phyloP scores from a whole-genome alignment of 1,140 invertebrate species.

The Ceratina japonica region DNA sequence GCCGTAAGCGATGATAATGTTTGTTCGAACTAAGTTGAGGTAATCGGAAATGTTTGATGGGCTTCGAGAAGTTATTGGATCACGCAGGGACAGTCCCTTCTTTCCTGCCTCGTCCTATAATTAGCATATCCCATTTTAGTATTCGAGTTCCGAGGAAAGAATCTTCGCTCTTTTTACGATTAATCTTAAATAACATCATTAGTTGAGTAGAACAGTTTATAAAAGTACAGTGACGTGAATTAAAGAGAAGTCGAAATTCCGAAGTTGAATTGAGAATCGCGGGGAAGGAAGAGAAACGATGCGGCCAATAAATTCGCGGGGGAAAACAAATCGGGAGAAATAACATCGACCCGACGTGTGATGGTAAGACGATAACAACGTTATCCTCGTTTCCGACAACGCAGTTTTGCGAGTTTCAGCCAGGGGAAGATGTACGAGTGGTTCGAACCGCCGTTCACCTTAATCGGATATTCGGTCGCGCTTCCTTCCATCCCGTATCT shows the following conservation, averaged over 20 bases:
- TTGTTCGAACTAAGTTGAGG: too few relatives aligned
- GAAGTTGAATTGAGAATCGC: too few relatives aligned
- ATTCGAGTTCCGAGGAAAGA: too few relatives aligned
- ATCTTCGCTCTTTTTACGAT: too few relatives aligned
- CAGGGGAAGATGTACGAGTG: slow-evolving; percentile 21
- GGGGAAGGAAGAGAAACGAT: too few relatives aligned
- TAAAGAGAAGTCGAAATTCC: too few relatives aligned
- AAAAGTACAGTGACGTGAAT: too few relatives aligned
- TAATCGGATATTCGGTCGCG: slow-evolving; percentile 8
- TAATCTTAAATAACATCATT: not conserved
- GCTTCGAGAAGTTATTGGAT: too few relatives aligned
- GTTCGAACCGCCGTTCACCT: slow-evolving; percentile 6
- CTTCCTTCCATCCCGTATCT: slow-evolving; percentile 4
- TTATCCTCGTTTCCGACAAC: not conserved
- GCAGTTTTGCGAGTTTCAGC: not conserved
- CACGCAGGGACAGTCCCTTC: too few relatives aligned
- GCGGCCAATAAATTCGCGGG: not conserved
- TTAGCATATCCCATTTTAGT: too few relatives aligned
- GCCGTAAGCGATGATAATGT: not conserved
- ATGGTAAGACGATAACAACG: slow-evolving; percentile 16
- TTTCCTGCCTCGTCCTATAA: too few relatives aligned
- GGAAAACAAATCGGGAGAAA: not conserved
- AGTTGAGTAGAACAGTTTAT: not conserved
- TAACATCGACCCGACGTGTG: not conserved
- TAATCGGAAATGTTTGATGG: too few relatives aligned